Evolutionary conservation across 2,113 vertebrate species (phyloP).

Genomic region (Columba livia): DNA sequence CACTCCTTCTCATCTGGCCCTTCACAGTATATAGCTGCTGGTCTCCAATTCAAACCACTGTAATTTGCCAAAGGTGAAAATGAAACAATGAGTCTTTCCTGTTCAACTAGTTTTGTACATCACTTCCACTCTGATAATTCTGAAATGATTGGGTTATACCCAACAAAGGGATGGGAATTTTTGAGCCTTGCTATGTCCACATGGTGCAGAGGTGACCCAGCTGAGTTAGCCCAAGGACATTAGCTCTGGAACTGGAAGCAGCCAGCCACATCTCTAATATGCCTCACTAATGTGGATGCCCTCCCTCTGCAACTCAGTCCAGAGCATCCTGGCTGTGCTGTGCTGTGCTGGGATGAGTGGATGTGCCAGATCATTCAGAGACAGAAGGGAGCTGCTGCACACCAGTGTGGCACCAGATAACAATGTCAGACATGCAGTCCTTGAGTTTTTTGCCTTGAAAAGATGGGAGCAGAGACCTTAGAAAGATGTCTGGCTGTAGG

Average conservation of each 20-base stretch:
- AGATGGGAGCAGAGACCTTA: neutral
- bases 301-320: neutral
- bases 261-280: neutral
- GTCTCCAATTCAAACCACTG: neutral
- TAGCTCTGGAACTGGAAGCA: neutral
- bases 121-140: neutral
- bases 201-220: neutral
- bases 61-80: neutral
- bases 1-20: neutral
- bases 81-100: neutral
- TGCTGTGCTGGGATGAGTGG: fast-evolving
- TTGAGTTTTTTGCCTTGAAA: neutral
- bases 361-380: neutral
- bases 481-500: neutral
- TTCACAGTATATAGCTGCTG: neutral
- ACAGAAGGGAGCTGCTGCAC: neutral
- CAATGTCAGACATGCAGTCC: neutral
- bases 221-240: neutral
- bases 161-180: fast-evolving
- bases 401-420: neutral
- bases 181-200: neutral
- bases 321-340: fast-evolving
- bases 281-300: neutral
- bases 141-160: neutral
- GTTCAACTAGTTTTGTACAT: neutral